Percentiles rank a stretch among this genome's conserved stretches.
These are phyloP conservation scores for Pseudochaenichthys georgianus DNA, from an alignment of 2,797 vertebrate genomes.

Conservation along the genomic window DNA sequence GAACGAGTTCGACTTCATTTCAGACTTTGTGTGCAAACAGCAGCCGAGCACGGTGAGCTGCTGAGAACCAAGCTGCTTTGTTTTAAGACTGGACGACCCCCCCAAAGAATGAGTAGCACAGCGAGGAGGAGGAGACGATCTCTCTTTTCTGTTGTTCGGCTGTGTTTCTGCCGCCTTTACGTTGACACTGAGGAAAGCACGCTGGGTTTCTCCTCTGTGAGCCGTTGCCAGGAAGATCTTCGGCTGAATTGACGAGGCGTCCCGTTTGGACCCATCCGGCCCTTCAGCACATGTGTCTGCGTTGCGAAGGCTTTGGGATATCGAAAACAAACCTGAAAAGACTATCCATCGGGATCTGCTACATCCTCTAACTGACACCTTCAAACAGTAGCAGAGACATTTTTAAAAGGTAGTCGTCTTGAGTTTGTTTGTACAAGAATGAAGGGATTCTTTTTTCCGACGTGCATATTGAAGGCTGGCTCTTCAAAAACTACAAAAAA, in stretches of 20 bases:
- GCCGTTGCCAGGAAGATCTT: constrained; percentile 62
- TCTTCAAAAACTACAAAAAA: constrained; percentile 81
- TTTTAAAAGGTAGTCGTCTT: constrained; percentile 58
- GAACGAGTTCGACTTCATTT: constrained; percentile 97
- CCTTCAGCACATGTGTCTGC: constrained; percentile 70
- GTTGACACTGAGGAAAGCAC: constrained; percentile 37
- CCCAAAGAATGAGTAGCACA: constrained; percentile 76
- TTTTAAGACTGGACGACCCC: constrained; percentile 39
- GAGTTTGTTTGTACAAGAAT: constrained; percentile 58
- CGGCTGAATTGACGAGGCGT: constrained; percentile 59
- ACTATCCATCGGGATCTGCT: constrained; percentile 62
- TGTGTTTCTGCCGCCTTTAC: constrained; percentile 66
- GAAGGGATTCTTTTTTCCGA: constrained; percentile 46
- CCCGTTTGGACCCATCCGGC: constrained; percentile 71
- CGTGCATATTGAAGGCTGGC: constrained; percentile 81
- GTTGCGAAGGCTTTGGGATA: constrained; percentile 69
- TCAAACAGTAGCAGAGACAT: constrained; percentile 76
- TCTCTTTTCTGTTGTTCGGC: constrained; percentile 63
- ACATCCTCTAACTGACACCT: constrained; percentile 68
- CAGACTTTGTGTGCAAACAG: constrained; percentile 96
- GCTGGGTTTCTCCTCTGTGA: constrained; percentile 54
- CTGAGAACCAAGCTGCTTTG: constrained; percentile 69
- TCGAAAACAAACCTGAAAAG: constrained; percentile 66
- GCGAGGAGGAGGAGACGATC: constrained; percentile 71
- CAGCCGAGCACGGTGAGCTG: constrained; percentile 95